A percentile compares a stretch with the other conserved stretches of the same genome.
Conservation (phyloP, 2,797 vertebrate genomes). For the Sebastes aleutianus region DNA sequence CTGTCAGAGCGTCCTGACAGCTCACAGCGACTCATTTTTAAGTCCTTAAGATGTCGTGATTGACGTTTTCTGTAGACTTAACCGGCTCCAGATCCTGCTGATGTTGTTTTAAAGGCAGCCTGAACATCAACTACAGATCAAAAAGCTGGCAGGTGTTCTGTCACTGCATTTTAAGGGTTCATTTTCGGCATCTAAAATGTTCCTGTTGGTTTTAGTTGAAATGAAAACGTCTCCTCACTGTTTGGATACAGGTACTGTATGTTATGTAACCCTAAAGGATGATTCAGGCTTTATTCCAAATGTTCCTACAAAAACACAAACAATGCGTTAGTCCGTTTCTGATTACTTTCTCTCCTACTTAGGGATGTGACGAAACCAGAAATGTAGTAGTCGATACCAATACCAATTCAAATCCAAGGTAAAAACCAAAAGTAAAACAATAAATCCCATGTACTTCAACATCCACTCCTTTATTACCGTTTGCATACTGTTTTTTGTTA, state of each 20-base stretch:
- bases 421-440: too few species aligned
- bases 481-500: too few species aligned
- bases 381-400: too few species aligned
- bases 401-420: too few species aligned
- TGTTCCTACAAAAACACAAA: not conserved
- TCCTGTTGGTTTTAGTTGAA: not conserved
- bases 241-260: not conserved
- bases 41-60: conserved; percentile 45
- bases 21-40: conserved; percentile 42
- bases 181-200: not conserved
- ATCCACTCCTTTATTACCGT: rapidly evolving
- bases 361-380: too few species aligned
- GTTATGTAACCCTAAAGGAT: not conserved
- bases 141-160: conserved; percentile 34
- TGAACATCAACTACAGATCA: conserved; percentile 16
- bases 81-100: not conserved
- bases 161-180: not conserved
- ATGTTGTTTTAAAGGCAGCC: not conserved
- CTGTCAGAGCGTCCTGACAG: conserved; percentile 34
- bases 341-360: not conserved
- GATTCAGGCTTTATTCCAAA: not conserved
- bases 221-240: not conserved
- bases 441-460: too few species aligned
- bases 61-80: conserved; percentile 15
- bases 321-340: too few species aligned